Percentiles rank a stretch among this genome's conserved stretches.
phyloP scores from a whole-genome alignment of 1,140 invertebrate genomes.

The Ephestia elutella region DNA sequence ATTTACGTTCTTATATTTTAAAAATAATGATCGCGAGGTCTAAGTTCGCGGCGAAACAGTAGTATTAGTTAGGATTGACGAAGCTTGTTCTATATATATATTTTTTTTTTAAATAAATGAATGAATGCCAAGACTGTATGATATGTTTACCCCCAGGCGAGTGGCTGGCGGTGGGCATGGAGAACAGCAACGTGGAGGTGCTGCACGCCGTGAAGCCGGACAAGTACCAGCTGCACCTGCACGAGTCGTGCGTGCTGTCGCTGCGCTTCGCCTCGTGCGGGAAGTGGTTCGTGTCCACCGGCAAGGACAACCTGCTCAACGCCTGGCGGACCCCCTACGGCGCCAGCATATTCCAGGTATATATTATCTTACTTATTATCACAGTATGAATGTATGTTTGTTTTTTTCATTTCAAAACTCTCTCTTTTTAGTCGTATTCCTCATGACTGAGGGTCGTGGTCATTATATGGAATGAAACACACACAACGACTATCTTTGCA shows the following conservation, averaged over 20 bases:
- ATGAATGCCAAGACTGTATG: too few relatives aligned
- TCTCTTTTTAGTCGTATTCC: too few relatives aligned
- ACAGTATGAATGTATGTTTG: too few relatives aligned
- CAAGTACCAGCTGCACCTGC: slow-evolving; percentile 97
- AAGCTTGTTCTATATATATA: slow-evolving; percentile 42
- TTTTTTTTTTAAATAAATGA: background rate
- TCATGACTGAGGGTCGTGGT: too few relatives aligned
- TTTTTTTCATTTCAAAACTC: too few relatives aligned
- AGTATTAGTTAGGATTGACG: too few relatives aligned
- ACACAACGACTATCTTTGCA: too few relatives aligned
- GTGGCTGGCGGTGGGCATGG: slow-evolving; percentile 99
- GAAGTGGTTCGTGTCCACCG: slow-evolving; percentile 99
- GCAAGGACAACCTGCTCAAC: slow-evolving; percentile 98
- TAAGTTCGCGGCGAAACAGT: too few relatives aligned
- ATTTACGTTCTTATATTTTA: too few relatives aligned
- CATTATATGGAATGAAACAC: too few relatives aligned
- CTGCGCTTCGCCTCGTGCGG: slow-evolving; percentile 97
- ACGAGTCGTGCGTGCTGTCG: slow-evolving; percentile 99
- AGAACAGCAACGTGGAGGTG: slow-evolving; percentile 97
- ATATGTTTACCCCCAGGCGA: slow-evolving; percentile 76
- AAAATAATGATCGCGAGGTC: too few relatives aligned
- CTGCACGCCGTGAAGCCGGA: slow-evolving; percentile 94
- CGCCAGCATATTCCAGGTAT: slow-evolving; percentile 96
- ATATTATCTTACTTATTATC: too few relatives aligned
- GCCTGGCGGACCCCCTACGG: slow-evolving; percentile 98